phyloP scores from a whole-genome alignment of 2,113 vertebrate genomes.

The Lichenostomus cassidix region DNA sequence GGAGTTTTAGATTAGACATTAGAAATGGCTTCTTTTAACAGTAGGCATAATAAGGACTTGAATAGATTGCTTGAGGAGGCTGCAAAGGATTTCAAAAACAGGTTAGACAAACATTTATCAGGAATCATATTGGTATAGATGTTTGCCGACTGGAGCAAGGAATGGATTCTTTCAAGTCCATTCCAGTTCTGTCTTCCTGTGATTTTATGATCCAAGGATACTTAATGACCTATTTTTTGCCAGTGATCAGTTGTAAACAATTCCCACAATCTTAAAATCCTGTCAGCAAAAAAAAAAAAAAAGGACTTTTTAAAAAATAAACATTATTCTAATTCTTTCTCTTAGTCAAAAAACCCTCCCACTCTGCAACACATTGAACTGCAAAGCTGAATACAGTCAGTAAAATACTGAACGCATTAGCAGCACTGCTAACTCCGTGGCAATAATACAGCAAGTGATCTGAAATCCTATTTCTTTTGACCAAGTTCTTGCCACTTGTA shows the following conservation, averaged over 20 bases:
- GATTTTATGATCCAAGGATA: background rate
- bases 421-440: background rate
- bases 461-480: slow-evolving; percentile 38
- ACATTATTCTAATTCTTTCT: background rate
- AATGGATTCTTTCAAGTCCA: background rate
- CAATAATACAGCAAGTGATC: background rate
- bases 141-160: background rate
- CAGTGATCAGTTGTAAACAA: background rate
- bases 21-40: slow-evolving; percentile 32
- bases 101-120: background rate
- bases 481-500: background rate
- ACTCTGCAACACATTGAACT: background rate
- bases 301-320: background rate
- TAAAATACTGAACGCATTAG: slow-evolving; percentile 31
- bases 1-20: slow-evolving; percentile 33
- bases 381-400: background rate
- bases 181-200: background rate
- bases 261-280: background rate
- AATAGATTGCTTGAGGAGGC: background rate
- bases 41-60: background rate
- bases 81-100: slow-evolving; percentile 15
- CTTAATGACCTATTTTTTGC: background rate
- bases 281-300: background rate
- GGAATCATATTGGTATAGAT: background rate
- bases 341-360: background rate